Evolutionary conservation across 2,797 vertebrate genomes (phyloP).

Genomic region (Macropus fuliginosus): DNA sequence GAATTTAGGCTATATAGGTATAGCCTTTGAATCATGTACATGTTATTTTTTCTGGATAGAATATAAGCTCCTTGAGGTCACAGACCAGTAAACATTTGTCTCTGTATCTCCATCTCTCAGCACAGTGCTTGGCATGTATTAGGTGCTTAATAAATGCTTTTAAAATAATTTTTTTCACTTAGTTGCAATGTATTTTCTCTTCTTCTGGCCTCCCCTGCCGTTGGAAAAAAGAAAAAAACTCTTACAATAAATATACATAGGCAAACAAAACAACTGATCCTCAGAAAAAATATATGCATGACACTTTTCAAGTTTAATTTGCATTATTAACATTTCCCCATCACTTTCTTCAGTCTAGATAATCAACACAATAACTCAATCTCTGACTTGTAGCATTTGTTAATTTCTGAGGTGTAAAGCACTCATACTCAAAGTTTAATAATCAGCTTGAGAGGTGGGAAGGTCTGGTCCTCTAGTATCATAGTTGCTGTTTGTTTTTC

Average conservation of each 20-base stretch:
- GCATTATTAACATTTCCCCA: not conserved
- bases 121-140: not conserved
- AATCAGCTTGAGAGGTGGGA: not conserved
- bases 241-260: not conserved
- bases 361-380: not conserved
- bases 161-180: not conserved
- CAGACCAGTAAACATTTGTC: not conserved
- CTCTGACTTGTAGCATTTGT: not conserved
- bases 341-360: not conserved
- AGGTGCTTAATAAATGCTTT: not conserved
- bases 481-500: not conserved
- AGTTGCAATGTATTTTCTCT: not conserved
- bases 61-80: not conserved
- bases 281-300: not conserved
- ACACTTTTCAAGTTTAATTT: not conserved
- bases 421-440: not conserved
- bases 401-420: not conserved
- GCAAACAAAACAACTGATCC: not conserved
- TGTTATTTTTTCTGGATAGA: not conserved
- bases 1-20: not conserved
- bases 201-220: not conserved
- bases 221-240: not conserved
- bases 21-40: not conserved
- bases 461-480: not conserved
- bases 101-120: not conserved